These are phyloP conservation scores for Orgyia antiqua DNA, from an alignment of 2,888 invertebrate species.

Conservation along the genomic window DNA sequence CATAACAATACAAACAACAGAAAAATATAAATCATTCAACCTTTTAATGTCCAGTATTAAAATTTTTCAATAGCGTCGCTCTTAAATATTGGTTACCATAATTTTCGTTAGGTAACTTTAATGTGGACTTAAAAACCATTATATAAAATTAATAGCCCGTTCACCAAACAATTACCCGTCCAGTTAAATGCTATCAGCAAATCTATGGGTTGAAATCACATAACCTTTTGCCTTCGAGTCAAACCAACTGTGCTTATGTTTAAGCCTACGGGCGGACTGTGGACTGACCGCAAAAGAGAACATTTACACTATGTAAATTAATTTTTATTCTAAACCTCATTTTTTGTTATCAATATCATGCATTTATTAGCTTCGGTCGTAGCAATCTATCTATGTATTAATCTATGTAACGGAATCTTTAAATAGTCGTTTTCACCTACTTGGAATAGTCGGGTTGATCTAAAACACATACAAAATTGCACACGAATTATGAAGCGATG, in stretches of 20 bases:
- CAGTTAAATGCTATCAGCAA: slow-evolving; percentile 70
- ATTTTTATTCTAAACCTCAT: too few species aligned
- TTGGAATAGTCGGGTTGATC: too few species aligned
- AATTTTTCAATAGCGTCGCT: slow-evolving; percentile 53
- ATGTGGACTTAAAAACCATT: slow-evolving; percentile 62
- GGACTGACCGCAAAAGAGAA: slow-evolving; percentile 30
- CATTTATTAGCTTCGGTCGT: too few species aligned
- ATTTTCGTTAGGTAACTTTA: slow-evolving; percentile 61
- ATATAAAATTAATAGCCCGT: slow-evolving; percentile 67
- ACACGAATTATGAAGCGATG: too few species aligned
- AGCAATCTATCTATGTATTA: too few species aligned
- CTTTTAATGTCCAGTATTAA: slow-evolving; percentile 45
- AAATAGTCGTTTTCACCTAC: too few species aligned
- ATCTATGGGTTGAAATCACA: slow-evolving; percentile 71
- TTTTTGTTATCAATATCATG: too few species aligned
- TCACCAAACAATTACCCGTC: slow-evolving; percentile 70
- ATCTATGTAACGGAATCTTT: too few species aligned
- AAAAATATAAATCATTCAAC: slow-evolving; percentile 35
- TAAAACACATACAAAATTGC: too few species aligned
- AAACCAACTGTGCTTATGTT: slow-evolving; percentile 40
- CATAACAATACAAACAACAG: slow-evolving; percentile 28
- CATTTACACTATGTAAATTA: slow-evolving; percentile 33
- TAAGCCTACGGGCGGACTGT: slow-evolving; percentile 16
- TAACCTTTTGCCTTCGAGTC: slow-evolving; percentile 71
- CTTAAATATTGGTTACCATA: slow-evolving; percentile 42